Percentiles rank a stretch among this genome's conserved stretches.
These are phyloP conservation scores for Balearica regulorum DNA, from an alignment of 2,797 vertebrate species.

Conservation along the genomic window DNA sequence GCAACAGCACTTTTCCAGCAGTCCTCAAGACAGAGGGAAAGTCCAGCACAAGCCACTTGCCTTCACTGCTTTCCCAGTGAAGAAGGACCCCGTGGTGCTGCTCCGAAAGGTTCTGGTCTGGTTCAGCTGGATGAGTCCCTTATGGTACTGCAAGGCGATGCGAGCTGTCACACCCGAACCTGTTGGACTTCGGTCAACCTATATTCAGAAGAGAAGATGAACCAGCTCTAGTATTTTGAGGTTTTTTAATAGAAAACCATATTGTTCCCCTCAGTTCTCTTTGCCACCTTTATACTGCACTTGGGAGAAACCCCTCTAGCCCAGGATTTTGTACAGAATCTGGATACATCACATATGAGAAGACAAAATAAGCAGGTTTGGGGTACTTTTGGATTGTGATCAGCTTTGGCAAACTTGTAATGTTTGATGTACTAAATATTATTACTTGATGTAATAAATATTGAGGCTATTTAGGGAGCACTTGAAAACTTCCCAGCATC, in stretches of 20 bases:
- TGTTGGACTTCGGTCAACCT: slow-evolving; percentile 94
- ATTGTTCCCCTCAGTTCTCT: not conserved
- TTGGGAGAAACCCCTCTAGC: fast-evolving
- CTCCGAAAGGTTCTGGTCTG: slow-evolving; percentile 88
- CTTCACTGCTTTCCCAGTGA: slow-evolving; percentile 88
- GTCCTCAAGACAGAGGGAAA: not conserved
- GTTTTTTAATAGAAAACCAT: not conserved
- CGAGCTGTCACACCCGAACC: slow-evolving; percentile 95
- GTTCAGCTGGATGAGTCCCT: slow-evolving; percentile 84
- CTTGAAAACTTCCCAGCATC: not conserved
- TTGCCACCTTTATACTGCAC: not conserved
- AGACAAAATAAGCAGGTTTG: not conserved
- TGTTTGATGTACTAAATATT: too few species aligned
- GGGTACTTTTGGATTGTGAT: not conserved
- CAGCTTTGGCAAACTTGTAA: not conserved
- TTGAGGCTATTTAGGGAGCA: not conserved
- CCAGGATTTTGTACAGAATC: not conserved
- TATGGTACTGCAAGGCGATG: slow-evolving; percentile 90
- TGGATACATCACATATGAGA: not conserved
- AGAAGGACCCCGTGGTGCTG: slow-evolving; percentile 83
- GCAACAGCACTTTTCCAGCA: not conserved
- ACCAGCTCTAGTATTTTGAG: not conserved
- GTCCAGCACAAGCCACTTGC: slow-evolving; percentile 62
- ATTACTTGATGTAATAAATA: not conserved
- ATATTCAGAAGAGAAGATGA: not conserved